A percentile compares a stretch with the other conserved stretches of the same genome.
These are phyloP conservation scores for Plemyria rubiginata DNA, from an alignment of 2,888 invertebrate species.

Conservation along the genomic window DNA sequence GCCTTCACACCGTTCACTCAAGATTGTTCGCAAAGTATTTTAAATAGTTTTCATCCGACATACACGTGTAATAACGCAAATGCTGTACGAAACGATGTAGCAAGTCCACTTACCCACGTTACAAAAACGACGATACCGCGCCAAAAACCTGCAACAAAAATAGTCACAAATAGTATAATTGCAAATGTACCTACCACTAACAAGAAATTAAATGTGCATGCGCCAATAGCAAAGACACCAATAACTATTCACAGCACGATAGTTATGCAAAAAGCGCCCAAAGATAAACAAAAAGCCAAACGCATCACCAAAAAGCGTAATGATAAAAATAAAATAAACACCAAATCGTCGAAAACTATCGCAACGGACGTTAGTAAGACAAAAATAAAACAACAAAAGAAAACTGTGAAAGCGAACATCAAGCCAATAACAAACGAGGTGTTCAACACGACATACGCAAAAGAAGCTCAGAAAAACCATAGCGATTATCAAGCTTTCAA, in stretches of 20 bases:
- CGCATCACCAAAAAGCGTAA: slow-evolving; percentile 5
- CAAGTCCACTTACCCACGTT: slow-evolving; percentile 10
- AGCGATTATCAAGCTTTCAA: slow-evolving; percentile 1
- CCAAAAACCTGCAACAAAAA: slow-evolving; percentile 16
- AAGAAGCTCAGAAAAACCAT: slow-evolving; percentile 4
- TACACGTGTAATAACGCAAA: not conserved
- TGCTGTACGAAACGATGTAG: not conserved
- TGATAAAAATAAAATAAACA: slow-evolving; percentile 6
- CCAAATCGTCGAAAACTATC: not conserved
- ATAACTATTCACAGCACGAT: slow-evolving; percentile 2
- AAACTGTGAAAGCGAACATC: not conserved
- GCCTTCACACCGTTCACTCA: slow-evolving; percentile 9
- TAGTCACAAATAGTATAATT: not conserved
- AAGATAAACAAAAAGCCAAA: slow-evolving; percentile 3
- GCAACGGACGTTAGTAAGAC: not conserved
- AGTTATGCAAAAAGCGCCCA: not conserved
- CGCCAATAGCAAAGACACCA: not conserved
- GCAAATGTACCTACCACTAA: slow-evolving; percentile 13
- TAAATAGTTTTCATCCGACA: slow-evolving; percentile 31
- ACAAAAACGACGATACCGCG: not conserved
- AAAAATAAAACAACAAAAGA: slow-evolving; percentile 1
- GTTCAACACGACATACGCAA: not conserved
- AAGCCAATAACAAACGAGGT: not conserved
- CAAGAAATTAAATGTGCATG: not conserved
- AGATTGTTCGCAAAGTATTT: slow-evolving; percentile 53